These are phyloP conservation scores for Nettapus auritus DNA, from an alignment of 2,113 vertebrate species.

Conservation along the genomic window DNA sequence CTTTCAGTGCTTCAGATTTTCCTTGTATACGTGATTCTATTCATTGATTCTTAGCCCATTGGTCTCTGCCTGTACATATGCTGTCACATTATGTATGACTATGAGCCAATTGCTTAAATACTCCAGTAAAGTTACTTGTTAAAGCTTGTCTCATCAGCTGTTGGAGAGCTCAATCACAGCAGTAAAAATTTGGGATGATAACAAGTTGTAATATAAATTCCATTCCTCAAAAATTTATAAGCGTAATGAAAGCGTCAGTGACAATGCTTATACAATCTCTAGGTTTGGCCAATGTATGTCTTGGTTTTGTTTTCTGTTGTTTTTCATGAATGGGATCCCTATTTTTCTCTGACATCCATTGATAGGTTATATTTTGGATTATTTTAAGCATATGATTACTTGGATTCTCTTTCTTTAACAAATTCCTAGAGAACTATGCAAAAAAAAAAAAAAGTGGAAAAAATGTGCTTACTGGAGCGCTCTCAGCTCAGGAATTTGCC, in stretches of 20 bases:
- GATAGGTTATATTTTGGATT: not conserved
- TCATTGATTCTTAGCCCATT: not conserved
- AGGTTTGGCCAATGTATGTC: not conserved
- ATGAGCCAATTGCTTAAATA: not conserved
- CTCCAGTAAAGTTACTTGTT: not conserved
- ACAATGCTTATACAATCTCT: fast-evolving
- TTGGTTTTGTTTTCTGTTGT: fast-evolving
- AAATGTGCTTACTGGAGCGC: not conserved
- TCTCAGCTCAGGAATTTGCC: not conserved
- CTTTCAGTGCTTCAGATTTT: not conserved
- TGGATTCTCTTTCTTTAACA: too few relatives aligned
- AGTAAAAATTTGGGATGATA: not conserved
- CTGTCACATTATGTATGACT: fast-evolving
- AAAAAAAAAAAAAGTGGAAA: not conserved
- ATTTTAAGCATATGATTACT: not conserved
- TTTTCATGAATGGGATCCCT: not conserved
- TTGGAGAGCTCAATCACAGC: not conserved
- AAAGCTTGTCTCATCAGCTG: not conserved
- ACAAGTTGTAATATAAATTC: not conserved
- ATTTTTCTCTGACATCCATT: not conserved
- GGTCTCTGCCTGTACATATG: fast-evolving
- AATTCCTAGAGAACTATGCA: not conserved
- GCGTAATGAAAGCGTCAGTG: not conserved
- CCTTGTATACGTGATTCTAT: fast-evolving
- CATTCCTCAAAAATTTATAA: not conserved